phyloP scores from a whole-genome alignment of 2,888 invertebrate species.

The Scrobipalpa atriplicella region DNA sequence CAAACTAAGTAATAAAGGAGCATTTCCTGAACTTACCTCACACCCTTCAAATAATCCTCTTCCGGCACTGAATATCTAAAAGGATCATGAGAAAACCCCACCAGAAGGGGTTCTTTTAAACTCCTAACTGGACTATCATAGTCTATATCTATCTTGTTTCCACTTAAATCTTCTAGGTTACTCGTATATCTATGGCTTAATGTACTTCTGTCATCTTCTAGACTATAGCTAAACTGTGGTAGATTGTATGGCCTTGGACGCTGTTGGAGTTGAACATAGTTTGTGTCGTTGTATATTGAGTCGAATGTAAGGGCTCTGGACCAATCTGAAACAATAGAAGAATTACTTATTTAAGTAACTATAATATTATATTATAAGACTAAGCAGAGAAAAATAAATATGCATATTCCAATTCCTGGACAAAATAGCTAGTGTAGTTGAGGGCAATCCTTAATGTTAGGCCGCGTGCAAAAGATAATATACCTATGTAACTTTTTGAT shows the following conservation, averaged over 20 bases:
- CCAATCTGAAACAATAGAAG: conserved; percentile 59
- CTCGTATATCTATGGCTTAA: conserved; percentile 32
- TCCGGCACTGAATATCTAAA: conserved; percentile 70
- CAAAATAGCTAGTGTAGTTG: too few relatives aligned
- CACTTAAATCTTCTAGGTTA: conserved; percentile 43
- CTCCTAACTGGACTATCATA: conserved; percentile 32
- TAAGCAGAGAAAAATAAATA: too few relatives aligned
- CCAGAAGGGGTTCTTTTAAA: conserved; percentile 50
- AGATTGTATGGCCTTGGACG: conserved; percentile 50
- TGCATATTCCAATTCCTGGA: too few relatives aligned
- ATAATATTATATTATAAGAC: background rate
- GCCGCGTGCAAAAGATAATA: too few relatives aligned
- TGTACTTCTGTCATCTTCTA: conserved; percentile 12
- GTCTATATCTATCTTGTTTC: conserved; percentile 50
- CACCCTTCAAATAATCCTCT: conserved; percentile 65
- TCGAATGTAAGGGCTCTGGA: conserved; percentile 60
- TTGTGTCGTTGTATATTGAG: conserved; percentile 66
- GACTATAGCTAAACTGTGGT: conserved; percentile 38
- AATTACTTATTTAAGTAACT: background rate
- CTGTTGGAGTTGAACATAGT: conserved; percentile 62
- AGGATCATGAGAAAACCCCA: conserved; percentile 71
- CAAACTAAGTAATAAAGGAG: too few relatives aligned
- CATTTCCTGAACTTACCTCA: conserved; percentile 54
- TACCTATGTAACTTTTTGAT: too few relatives aligned
- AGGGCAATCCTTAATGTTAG: too few relatives aligned